Percentiles rank a stretch among this genome's conserved stretches.
Conservation (phyloP, 1,140 invertebrate species). For the Himalopsyche phryganea region DNA sequence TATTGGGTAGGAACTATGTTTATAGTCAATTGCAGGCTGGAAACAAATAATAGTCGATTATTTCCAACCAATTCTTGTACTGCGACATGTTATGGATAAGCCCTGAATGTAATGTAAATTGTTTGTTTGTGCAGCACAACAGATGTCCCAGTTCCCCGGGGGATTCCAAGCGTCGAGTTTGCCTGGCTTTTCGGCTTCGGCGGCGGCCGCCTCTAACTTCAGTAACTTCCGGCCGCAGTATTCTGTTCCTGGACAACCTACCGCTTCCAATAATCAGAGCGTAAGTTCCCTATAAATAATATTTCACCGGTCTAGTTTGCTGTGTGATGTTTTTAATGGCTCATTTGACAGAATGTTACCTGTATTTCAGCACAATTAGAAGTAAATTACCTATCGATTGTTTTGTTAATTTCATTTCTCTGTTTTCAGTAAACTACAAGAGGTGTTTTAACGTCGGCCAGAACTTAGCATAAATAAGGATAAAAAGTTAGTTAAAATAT, state of each 20-base stretch:
- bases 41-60: too few species aligned
- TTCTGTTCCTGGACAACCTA: conserved; percentile 79
- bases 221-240: conserved; percentile 86
- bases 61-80: too few species aligned
- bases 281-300: conserved; percentile 34
- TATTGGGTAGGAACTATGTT: too few species aligned
- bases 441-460: conserved; percentile 20
- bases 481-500: conserved; percentile 29
- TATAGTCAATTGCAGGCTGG: too few species aligned
- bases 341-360: too few species aligned
- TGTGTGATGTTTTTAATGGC: too few species aligned
- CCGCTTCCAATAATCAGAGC: conserved; percentile 41
- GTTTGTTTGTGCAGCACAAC: conserved; percentile 55
- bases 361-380: too few species aligned
- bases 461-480: conserved; percentile 31
- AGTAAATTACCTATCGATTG: too few species aligned
- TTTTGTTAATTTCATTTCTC: not conserved
- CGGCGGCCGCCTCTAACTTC: conserved; percentile 76
- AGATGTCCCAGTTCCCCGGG: conserved; percentile 73
- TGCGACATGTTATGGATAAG: too few species aligned
- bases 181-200: conserved; percentile 62
- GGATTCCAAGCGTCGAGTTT: conserved; percentile 71
- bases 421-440: conserved; percentile 20
- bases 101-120: too few species aligned
- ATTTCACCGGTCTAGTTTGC: too few species aligned